Conservation (phyloP, 2,113 vertebrate genomes). For the Entomyzon cyanotis region DNA sequence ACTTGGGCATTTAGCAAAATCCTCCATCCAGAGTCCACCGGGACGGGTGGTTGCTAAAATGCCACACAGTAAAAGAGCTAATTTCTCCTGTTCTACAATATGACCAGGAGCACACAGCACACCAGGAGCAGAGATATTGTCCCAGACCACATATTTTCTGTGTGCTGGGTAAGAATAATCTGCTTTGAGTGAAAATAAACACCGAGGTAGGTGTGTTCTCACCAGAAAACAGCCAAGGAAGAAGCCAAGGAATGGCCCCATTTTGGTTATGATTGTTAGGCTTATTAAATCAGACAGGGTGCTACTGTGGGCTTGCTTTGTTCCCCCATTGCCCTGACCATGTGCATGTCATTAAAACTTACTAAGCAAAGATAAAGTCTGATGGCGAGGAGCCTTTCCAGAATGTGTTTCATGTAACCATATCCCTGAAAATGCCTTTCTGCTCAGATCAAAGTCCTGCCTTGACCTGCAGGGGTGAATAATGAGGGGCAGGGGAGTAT, state of each 20-base stretch:
- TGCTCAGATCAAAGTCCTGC: slow-evolving; percentile 26
- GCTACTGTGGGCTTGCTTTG: neutral
- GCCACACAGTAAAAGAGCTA: neutral
- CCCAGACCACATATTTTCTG: neutral
- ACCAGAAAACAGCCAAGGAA: neutral
- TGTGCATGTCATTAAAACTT: neutral
- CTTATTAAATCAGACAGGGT: neutral
- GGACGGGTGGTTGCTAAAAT: neutral
- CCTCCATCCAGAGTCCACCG: neutral
- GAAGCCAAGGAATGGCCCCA: neutral
- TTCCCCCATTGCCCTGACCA: neutral
- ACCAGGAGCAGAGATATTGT: neutral
- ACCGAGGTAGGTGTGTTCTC: neutral
- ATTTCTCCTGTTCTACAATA: neutral
- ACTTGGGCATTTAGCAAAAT: neutral
- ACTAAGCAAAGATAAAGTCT: neutral
- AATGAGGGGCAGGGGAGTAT: neutral
- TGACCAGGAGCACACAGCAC: neutral
- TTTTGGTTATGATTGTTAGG: neutral
- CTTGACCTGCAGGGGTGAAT: neutral
- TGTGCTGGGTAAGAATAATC: neutral
- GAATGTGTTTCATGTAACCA: slow-evolving; percentile 20
- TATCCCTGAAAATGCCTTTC: slow-evolving; percentile 29
- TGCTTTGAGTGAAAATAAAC: neutral
- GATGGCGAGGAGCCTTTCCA: neutral